These are phyloP conservation scores for Mimachlamys varia DNA, from an alignment of 2,888 invertebrate species.

Conservation along the genomic window DNA sequence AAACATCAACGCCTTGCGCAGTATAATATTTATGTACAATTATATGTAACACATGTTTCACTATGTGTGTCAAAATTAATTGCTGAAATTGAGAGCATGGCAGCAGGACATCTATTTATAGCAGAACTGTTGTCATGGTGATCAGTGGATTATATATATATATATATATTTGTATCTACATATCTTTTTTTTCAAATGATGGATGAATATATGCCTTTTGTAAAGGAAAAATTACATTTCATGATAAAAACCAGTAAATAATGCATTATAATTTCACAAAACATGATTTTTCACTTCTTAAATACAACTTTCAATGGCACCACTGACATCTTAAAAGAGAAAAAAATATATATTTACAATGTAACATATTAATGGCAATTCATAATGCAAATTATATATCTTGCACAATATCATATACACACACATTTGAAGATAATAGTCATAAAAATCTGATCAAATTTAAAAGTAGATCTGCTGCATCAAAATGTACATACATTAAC, in stretches of 20 bases:
- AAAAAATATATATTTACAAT: conserved; percentile 34
- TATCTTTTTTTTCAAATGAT: neutral
- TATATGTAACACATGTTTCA: neutral
- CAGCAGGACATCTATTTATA: conserved; percentile 14
- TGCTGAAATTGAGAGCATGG: neutral
- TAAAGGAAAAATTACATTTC: conserved; percentile 34
- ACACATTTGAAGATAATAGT: neutral
- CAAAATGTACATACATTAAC: conserved; percentile 6
- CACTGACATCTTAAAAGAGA: conserved; percentile 32
- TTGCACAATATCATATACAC: conserved; percentile 34
- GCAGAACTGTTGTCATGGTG: conserved; percentile 15
- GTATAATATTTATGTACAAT: neutral
- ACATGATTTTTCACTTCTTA: conserved; percentile 26
- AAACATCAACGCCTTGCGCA: neutral
- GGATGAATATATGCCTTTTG: conserved; percentile 34
- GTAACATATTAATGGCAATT: conserved; percentile 18
- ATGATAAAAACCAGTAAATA: conserved; percentile 13
- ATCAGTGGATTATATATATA: conserved; percentile 5
- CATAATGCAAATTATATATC: conserved; percentile 26
- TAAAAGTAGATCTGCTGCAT: conserved; percentile 32
- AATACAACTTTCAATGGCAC: conserved; percentile 36
- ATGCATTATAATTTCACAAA: conserved; percentile 24
- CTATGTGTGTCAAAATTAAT: conserved; percentile 19
- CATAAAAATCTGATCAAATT: conserved; percentile 32
- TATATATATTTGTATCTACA: conserved; percentile 16